Conservation (phyloP, 1,140 invertebrate species). For the Prorops nasuta region DNA sequence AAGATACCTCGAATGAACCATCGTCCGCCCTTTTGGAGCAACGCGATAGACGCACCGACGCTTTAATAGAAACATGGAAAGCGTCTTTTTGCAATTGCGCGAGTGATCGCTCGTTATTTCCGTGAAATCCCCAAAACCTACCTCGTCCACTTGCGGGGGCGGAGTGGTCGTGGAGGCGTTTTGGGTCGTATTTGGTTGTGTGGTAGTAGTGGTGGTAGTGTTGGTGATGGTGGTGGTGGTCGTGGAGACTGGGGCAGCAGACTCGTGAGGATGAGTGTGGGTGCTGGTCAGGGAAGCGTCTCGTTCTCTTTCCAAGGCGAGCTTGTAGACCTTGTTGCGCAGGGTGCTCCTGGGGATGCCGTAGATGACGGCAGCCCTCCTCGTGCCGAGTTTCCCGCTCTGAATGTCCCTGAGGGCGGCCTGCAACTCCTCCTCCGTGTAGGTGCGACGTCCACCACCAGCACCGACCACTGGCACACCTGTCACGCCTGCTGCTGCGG, state of each 20-base stretch:
- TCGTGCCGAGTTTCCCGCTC: slow-evolving; percentile 85
- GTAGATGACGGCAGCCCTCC: slow-evolving; percentile 90
- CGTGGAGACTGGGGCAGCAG: slow-evolving; percentile 11
- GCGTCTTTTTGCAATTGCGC: too few relatives aligned
- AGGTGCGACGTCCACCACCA: slow-evolving; percentile 67
- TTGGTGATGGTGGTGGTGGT: slow-evolving; percentile 32
- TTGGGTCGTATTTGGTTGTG: slow-evolving; percentile 36
- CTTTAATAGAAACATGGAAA: too few relatives aligned
- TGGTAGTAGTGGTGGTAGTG: slow-evolving; percentile 33
- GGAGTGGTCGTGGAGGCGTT: slow-evolving; percentile 48
- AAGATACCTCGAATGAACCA: slow-evolving; percentile 9
- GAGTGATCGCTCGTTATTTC: too few relatives aligned
- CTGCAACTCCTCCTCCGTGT: slow-evolving; percentile 89
- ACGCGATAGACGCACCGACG: too few relatives aligned
- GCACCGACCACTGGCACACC: slow-evolving; percentile 56
- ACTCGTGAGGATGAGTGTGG: neutral
- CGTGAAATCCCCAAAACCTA: slow-evolving; percentile 51
- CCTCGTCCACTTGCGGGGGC: slow-evolving; percentile 52
- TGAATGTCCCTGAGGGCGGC: slow-evolving; percentile 89
- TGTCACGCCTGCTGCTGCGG: slow-evolving; percentile 39
- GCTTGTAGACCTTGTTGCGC: slow-evolving; percentile 90
- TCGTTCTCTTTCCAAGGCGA: slow-evolving; percentile 70
- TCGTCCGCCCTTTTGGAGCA: too few relatives aligned
- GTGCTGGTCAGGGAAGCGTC: slow-evolving; percentile 55
- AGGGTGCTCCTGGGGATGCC: slow-evolving; percentile 93